Evolutionary conservation across 2,888 invertebrate species (phyloP), one percentile per base, ranked within the genome.

Genomic region (Spisula solida): DNA sequence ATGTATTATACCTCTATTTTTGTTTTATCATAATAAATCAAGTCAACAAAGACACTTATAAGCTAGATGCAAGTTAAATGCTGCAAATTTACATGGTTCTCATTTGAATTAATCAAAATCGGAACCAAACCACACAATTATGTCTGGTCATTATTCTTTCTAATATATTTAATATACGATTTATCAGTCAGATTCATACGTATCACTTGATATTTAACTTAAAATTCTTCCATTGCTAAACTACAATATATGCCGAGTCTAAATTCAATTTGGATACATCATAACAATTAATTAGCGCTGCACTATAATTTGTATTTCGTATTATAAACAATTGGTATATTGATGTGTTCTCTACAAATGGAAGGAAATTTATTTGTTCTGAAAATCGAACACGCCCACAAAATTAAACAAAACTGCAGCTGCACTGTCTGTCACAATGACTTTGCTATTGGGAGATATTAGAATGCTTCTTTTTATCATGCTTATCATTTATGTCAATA

Each of bases 151-250:
- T 66, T 66, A 66, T 66, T 66, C 60, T 66, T 66, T 25, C 60
- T 66, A 25, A 66, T 66, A 66, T 66, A 25, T 66, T 66, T 66
- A 66, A n/a, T 66, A 66, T 25, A 66, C 25, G 12, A 66, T 66
- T 66, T 4, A 66, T 66, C 60, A 66, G 60, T 25, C 25, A 25
- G n/a, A 66, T 66, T n/a, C 60, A 25, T n/a, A 25, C 60, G 25
- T n/a, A 25, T 25, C 10, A 66, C 25, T 25, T n/a, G 60, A 66
- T 66, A 25, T 10, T 25, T 12, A 25, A 66, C n/a, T 66, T 66
- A 66, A 66, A 66, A 66, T 66, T 66, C 0, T 25, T n/a, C 25
- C 60, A 66, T 25, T 66, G 60, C 60, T 66, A 66, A 25, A 66
- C 60, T 25, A 66, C 10, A 66, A 66, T 25, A 25, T 25, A n/a